Evolutionary conservation across 1,140 invertebrate genomes (phyloP).

Genomic region (Muscidifurax raptorellus): DNA sequence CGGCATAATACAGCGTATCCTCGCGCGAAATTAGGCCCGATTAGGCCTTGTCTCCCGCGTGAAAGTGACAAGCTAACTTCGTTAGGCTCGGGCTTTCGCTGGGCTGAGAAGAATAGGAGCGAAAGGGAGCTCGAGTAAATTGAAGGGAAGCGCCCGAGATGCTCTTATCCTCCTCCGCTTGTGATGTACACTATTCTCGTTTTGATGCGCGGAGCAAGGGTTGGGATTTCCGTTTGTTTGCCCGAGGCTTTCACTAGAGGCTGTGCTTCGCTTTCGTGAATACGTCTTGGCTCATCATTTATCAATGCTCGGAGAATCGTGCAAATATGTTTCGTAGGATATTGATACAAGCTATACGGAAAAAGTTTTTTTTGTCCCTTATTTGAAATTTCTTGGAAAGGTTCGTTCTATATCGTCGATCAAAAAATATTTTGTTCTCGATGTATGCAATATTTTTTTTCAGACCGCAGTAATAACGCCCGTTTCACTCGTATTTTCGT

Average conservation of each 20-base stretch:
- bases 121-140: not conserved
- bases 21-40: conserved; percentile 22
- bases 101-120: not conserved
- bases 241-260: not conserved
- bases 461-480: not conserved
- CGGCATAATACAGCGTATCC: not conserved
- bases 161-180: not conserved
- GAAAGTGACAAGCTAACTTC: conserved; percentile 25
- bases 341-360: no score
- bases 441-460: not conserved
- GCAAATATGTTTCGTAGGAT: no score
- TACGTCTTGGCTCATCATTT: no score
- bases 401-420: no score
- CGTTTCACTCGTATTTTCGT: no score
- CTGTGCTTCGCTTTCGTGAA: no score
- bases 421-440: not conserved
- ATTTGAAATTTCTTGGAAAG: no score
- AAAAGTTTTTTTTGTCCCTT: no score
- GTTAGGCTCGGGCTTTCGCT: conserved; percentile 23
- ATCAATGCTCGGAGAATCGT: no score
- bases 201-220: not conserved
- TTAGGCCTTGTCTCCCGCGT: conserved; percentile 11
- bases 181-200: not conserved
- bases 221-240: not conserved
- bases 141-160: not conserved